Base-by-base conservation (phyloP, 2,888 invertebrate genomes). In the Orthonevra nobilis region DNA sequence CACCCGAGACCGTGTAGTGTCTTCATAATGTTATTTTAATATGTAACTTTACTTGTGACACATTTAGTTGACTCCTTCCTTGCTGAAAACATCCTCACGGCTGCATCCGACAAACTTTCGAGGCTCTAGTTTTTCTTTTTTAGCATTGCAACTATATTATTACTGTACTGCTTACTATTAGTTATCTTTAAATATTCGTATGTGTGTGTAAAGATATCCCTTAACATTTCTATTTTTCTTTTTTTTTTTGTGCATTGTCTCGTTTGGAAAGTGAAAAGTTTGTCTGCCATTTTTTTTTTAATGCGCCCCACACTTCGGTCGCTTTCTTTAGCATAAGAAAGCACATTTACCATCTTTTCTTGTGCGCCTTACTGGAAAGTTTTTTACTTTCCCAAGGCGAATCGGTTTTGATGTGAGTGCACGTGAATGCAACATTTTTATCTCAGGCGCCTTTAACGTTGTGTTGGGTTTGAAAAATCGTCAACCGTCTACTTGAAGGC, bases 261-360 rank as follows among this genome's bases (percentile, higher is more conserved):
- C 36, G 42, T 52, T 68, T 68, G 20, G 34, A 75, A 63, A 75
- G 74, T 69, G 75, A 58, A 77, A 77, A 77, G 63, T 77, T 77
- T 64, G 56, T 58, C 68, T 68, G 38, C 61, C 28, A 61, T 68
- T 66, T 52, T 52, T 38, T 12, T 6, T 20, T n/a, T n/a, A n/a
- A n/a, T n/a, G n/a, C 26, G 12, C 14, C 30, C 40, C 32, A 6
- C 23, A 19, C 15, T 50, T 36, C 36, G 44, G 30, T 58, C 38
- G 36, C 44, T 60, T 34, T 42, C 38, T 17, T 72, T 48, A 34
- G 52, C 38, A 61, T 40, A 58, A 44, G n/a, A n/a, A n/a, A n/a
- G 36, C 60, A 72, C 64, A 66, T 66, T 64, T 54, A 66, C 54
- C 58, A 72, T 66, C 40, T 66, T 66, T 77, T 40, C 60, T 60